These are phyloP conservation scores for Acanthisitta chloris DNA, from an alignment of 2,113 vertebrate species.

Conservation along the genomic window DNA sequence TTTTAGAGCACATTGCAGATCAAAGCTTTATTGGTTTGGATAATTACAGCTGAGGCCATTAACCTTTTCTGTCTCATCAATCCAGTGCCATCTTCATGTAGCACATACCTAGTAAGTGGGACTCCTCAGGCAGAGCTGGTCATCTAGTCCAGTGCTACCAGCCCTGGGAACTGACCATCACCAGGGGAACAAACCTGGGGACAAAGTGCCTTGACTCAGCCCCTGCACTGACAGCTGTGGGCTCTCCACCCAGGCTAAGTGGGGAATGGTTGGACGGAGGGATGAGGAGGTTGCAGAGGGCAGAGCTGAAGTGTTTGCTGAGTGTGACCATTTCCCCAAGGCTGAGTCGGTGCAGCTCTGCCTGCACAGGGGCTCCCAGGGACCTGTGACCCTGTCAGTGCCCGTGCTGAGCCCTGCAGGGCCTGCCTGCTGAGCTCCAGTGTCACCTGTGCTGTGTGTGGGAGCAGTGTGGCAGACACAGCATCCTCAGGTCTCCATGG, in stretches of 20 bases:
- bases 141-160: background rate
- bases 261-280: background rate
- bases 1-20: background rate
- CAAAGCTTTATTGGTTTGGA: background rate
- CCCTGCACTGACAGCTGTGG: background rate
- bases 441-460: background rate
- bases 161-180: accelerated
- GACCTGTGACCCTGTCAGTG: background rate
- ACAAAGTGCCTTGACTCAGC: background rate
- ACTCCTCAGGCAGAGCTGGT: background rate
- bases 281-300: background rate
- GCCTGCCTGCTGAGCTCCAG: background rate
- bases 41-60: background rate
- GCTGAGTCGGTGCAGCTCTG: background rate
- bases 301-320: background rate
- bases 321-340: background rate
- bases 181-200: background rate
- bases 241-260: background rate
- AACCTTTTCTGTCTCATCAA: background rate
- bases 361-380: too few relatives aligned
- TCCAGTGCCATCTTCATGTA: background rate
- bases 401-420: background rate
- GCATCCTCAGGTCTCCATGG: background rate
- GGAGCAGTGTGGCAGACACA: background rate
- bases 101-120: background rate